Evolutionary conservation across 2,888 invertebrate species (phyloP), one percentile per base, ranked within the genome.

Genomic region (Platycheirus rosarum): DNA sequence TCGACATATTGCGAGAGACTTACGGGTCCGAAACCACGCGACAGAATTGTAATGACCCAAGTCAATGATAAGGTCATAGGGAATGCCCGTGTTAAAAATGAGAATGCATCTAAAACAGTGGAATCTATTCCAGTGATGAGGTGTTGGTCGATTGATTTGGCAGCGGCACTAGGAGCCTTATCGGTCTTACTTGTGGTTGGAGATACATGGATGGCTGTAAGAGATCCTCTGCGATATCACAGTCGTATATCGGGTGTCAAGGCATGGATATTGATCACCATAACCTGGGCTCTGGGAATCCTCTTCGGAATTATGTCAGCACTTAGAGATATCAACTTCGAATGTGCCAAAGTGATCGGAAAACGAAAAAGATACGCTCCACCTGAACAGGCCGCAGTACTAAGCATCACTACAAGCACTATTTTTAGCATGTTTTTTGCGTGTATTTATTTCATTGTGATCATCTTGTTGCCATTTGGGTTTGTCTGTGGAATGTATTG

Each of bases 151-250:
- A 88, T 91, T 11, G 90, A 91, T 63, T 86, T 91, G 86, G 88
- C 89, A 0, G 90, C 90, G 0, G 90, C 90, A 0, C 71, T 90
- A 78, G 90, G 90, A 20, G 89, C 90, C 0, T 85, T 91, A 65
- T 90, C 90, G 0, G 90, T 91, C 23, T 86, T 91, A 0, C 85
- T 91, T 4, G 89, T 91, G 1, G 91, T 91, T 1, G 90, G 92
- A 18, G 93, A 93, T 86, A 91, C 93, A 53, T 93, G 93, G 90
- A 92, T 91, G 85, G 93, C 93, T 2, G 92, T 93, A 8, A 92
- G 92, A 13, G 92, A 92, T 85, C 93, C 93, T 0, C 88, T 93
- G 75, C 92, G 92, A 53, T 93, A 93, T 87, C 92, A 92, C 86
- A 91, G 92, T 84, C 89, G 90, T 60, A 91, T 91, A 62, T 91